Evolutionary conservation across 1,140 invertebrate species (phyloP).

Genomic region (Drosophila neocordata): DNA sequence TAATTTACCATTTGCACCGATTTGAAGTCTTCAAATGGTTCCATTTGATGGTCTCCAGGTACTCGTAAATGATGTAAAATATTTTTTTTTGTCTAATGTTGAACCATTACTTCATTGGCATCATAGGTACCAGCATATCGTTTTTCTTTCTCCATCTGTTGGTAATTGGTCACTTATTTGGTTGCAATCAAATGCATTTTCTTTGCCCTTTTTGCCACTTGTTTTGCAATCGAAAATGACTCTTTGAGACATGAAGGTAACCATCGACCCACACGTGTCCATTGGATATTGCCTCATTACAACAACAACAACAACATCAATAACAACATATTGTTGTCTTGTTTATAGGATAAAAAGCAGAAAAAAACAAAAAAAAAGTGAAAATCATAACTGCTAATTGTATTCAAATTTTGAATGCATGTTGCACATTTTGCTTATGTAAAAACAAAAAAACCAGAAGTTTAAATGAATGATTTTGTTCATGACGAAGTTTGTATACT

Average conservation of each 20-base stretch:
- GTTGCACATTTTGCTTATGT: slow-evolving; percentile 54
- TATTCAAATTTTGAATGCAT: slow-evolving; percentile 56
- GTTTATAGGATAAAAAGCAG: slow-evolving; percentile 13
- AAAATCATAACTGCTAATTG: slow-evolving; percentile 78
- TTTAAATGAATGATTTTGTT: background rate
- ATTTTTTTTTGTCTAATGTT: too few species aligned
- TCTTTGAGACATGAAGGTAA: slow-evolving; percentile 32
- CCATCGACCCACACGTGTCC: slow-evolving; percentile 38
- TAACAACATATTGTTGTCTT: slow-evolving; percentile 9
- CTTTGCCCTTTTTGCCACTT: slow-evolving; percentile 55
- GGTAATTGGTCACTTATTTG: slow-evolving; percentile 15
- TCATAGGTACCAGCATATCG: background rate
- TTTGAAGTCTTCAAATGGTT: background rate
- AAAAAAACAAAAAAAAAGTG: slow-evolving; percentile 60
- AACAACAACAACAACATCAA: background rate
- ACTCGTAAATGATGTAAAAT: too few species aligned
- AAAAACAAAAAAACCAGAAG: slow-evolving; percentile 17
- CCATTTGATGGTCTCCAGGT: background rate
- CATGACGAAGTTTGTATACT: background rate
- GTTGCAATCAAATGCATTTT: slow-evolving; percentile 48
- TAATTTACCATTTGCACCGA: background rate
- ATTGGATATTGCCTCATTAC: slow-evolving; percentile 38
- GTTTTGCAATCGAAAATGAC: slow-evolving; percentile 60
- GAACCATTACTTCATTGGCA: background rate
- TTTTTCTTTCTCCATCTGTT: background rate